These are phyloP conservation scores for Peromyscus nudipes DNA, from an alignment of 2,797 vertebrate genomes.

Conservation along the genomic window DNA sequence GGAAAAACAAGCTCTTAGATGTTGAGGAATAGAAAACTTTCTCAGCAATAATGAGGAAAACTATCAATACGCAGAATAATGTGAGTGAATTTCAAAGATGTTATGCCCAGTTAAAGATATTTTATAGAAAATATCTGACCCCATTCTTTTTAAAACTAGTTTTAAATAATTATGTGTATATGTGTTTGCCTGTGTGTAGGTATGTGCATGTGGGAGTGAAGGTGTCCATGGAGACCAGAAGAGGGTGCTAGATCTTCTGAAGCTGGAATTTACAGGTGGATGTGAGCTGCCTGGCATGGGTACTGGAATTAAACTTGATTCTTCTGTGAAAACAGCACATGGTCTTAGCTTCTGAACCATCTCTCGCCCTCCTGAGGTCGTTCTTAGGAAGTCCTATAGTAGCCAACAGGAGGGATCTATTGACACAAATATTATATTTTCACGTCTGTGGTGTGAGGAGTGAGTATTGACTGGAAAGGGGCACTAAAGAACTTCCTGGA, in stretches of 20 bases:
- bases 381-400: slow-evolving; percentile 10
- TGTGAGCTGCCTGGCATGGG: neutral
- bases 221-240: neutral
- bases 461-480: neutral
- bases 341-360: neutral
- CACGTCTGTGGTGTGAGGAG: neutral
- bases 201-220: neutral
- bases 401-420: neutral
- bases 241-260: neutral
- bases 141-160: neutral
- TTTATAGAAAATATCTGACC: slow-evolving; percentile 19
- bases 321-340: neutral
- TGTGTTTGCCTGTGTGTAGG: neutral
- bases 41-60: neutral
- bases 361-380: neutral
- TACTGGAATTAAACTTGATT: neutral
- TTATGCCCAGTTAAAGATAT: neutral
- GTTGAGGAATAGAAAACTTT: neutral
- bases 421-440: neutral
- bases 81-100: neutral
- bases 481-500: neutral
- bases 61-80: neutral
- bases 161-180: neutral
- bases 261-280: neutral
- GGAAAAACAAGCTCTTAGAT: neutral